Evolutionary conservation across 2,888 invertebrate genomes (phyloP).

Genomic region (Tethea ocularis): DNA sequence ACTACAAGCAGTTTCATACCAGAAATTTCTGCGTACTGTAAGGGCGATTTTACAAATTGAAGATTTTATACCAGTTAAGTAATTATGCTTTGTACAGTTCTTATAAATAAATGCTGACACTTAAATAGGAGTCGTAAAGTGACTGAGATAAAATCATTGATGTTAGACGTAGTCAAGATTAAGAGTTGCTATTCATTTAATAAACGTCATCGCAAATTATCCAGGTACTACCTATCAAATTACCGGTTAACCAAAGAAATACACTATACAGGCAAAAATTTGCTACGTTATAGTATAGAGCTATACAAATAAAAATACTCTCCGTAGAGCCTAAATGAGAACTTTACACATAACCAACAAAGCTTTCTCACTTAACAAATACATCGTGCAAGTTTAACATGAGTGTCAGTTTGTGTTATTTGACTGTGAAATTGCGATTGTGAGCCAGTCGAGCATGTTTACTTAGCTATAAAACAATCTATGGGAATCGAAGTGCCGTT

Average conservation of each 20-base stretch:
- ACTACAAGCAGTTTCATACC: neutral
- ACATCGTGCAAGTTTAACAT: constrained; percentile 3
- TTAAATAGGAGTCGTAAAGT: neutral
- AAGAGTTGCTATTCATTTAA: no score
- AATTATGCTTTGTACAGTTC: neutral
- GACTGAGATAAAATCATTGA: neutral
- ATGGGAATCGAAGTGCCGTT: constrained; percentile 46
- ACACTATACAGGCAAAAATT: neutral
- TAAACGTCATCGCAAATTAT: no score
- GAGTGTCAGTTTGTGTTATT: constrained; percentile 48
- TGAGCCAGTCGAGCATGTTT: constrained; percentile 49
- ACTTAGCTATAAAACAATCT: constrained; percentile 47
- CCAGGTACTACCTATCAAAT: no score
- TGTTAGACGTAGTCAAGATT: neutral
- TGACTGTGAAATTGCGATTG: constrained; percentile 59
- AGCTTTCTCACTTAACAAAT: neutral
- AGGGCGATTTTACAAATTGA: neutral
- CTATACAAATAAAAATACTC: neutral
- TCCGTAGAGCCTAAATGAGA: neutral
- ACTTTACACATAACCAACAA: neutral
- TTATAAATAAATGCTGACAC: neutral
- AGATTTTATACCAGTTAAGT: neutral
- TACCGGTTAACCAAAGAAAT: no score
- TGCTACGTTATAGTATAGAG: neutral
- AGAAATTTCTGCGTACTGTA: neutral